These are phyloP conservation scores for Thymelicus acteon DNA, from an alignment of 2,888 invertebrate genomes.

Conservation along the genomic window DNA sequence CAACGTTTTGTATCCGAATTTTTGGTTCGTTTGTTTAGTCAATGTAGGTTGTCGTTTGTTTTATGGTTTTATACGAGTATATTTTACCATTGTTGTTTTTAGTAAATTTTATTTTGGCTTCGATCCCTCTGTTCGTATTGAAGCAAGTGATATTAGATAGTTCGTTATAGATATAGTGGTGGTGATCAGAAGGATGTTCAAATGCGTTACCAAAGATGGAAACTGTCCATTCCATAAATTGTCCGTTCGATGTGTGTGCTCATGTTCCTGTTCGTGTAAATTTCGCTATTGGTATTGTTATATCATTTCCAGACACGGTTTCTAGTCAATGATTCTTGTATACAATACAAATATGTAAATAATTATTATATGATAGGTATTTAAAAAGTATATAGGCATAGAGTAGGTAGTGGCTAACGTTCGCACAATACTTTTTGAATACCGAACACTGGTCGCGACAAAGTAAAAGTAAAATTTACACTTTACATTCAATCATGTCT, in stretches of 20 bases:
- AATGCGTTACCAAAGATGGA: slow-evolving; percentile 78
- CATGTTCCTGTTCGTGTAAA: slow-evolving; percentile 64
- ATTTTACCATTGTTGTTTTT: slow-evolving; percentile 79
- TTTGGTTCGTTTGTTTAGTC: slow-evolving; percentile 54
- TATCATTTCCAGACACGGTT: slow-evolving; percentile 71
- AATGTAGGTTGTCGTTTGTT: slow-evolving; percentile 70
- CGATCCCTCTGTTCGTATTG: slow-evolving; percentile 56
- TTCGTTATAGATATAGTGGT: slow-evolving; percentile 58
- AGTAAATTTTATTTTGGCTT: slow-evolving; percentile 77
- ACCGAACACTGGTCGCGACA: slow-evolving; percentile 40
- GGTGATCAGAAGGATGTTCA: slow-evolving; percentile 58
- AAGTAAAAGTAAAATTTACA: slow-evolving; percentile 16
- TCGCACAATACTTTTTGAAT: slow-evolving; percentile 72
- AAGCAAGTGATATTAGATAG: slow-evolving; percentile 80
- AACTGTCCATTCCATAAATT: slow-evolving; percentile 65
- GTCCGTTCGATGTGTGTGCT: slow-evolving; percentile 49
- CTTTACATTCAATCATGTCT: slow-evolving; percentile 22
- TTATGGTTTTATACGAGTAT: slow-evolving; percentile 76
- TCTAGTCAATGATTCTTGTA: slow-evolving; percentile 82
- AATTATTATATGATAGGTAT: slow-evolving; percentile 66
- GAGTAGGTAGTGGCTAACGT: slow-evolving; percentile 66
- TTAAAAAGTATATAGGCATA: slow-evolving; percentile 65
- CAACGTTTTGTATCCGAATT: slow-evolving; percentile 54
- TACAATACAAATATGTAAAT: slow-evolving; percentile 62
- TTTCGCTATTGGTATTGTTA: slow-evolving; percentile 59